Conservation (phyloP, 2,113 vertebrate genomes). For the Panthera leo region DNA sequence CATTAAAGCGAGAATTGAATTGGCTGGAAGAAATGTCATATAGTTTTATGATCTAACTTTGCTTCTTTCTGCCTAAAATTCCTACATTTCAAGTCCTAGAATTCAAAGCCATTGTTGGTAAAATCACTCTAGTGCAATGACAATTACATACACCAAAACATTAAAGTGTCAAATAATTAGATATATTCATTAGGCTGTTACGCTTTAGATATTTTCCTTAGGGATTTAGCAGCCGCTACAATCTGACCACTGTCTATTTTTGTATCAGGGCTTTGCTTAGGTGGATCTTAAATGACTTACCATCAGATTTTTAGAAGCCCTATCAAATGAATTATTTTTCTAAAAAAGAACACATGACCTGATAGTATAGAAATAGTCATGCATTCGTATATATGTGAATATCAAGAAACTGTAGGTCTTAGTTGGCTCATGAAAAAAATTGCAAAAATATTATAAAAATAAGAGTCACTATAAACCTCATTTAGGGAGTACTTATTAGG, state of each 20-base stretch:
- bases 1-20: background rate
- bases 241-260: constrained; percentile 27
- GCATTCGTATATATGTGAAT: background rate
- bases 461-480: background rate
- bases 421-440: background rate
- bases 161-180: constrained; percentile 54
- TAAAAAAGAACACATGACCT: constrained; percentile 21
- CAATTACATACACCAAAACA: constrained; percentile 4
- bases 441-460: constrained; percentile 8
- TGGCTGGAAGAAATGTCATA: background rate
- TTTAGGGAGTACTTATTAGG: background rate
- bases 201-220: background rate
- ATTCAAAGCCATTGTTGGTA: constrained; percentile 32
- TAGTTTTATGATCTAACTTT: background rate
- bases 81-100: background rate
- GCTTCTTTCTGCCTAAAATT: background rate
- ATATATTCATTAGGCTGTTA: background rate
- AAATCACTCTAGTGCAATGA: constrained; percentile 15
- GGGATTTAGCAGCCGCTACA: constrained; percentile 34
- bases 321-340: constrained; percentile 60
- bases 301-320: constrained; percentile 48
- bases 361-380: constrained; percentile 2
- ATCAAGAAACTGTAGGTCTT: background rate
- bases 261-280: constrained; percentile 17
- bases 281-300: constrained; percentile 35